A percentile compares a stretch with the other conserved stretches of the same genome.
phyloP scores from a whole-genome alignment of 2,113 vertebrate genomes.

The Equus quagga region DNA sequence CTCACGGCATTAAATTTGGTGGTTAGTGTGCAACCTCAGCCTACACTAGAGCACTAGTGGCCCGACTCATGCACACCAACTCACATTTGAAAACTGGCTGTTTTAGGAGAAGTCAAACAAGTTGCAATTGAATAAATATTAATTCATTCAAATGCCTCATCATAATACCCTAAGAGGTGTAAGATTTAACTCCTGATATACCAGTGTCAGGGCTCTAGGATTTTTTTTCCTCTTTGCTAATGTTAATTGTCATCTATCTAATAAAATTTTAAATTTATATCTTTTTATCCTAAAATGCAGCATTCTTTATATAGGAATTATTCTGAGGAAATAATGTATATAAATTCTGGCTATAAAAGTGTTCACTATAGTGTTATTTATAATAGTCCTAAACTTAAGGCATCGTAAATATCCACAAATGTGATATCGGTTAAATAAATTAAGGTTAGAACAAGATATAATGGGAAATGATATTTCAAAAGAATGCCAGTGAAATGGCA shows the following conservation, averaged over 20 bases:
- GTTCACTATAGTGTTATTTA: background rate
- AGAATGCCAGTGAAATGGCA: background rate
- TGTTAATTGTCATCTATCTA: background rate
- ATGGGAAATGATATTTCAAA: background rate
- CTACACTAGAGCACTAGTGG: background rate
- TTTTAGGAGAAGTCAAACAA: background rate
- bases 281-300: background rate
- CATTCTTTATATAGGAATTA: conserved; percentile 10
- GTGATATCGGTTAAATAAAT: background rate
- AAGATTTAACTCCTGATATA: background rate
- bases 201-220: background rate
- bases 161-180: background rate
- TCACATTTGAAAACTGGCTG: background rate
- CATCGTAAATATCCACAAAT: background rate
- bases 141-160: background rate
- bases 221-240: background rate
- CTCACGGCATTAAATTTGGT: background rate
- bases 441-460: conserved; percentile 24
- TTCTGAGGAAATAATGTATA: background rate
- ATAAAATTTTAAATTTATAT: background rate
- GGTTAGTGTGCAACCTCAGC: background rate
- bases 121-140: background rate
- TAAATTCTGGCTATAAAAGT: conserved; percentile 19
- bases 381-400: background rate
- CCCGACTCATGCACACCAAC: background rate